Conservation (phyloP, 2,888 invertebrate genomes). For the Sinhomidia bicolor region DNA sequence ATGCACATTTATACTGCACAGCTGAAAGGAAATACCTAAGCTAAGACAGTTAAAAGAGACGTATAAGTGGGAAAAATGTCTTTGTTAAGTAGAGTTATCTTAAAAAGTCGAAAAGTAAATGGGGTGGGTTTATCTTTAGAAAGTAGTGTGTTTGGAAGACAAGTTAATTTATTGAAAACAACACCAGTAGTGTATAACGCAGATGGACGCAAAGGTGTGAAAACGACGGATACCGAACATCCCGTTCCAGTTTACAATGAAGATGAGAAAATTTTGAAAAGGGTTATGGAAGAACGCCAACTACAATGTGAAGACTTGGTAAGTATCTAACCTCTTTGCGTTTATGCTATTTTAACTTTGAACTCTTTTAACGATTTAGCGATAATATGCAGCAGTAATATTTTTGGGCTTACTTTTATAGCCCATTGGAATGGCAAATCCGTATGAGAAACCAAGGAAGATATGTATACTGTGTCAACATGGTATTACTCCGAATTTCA, state of each 20-base stretch:
- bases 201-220: conserved; percentile 55
- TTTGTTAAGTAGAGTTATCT: neutral
- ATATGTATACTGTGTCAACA: conserved; percentile 92
- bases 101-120: neutral
- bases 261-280: conserved; percentile 80
- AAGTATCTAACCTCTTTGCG: too few relatives aligned
- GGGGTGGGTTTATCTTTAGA: neutral
- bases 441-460: conserved; percentile 88
- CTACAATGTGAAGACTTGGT: conserved; percentile 76
- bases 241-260: conserved; percentile 78
- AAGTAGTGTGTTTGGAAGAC: neutral
- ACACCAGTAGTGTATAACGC: neutral
- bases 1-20: too few relatives aligned
- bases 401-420: conserved; percentile 53
- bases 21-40: too few relatives aligned
- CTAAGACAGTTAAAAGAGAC: too few relatives aligned
- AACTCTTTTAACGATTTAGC: too few relatives aligned
- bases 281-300: conserved; percentile 76
- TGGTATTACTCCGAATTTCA: conserved; percentile 92
- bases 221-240: conserved; percentile 78
- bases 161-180: neutral
- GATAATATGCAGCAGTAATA: too few relatives aligned
- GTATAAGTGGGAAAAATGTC: neutral
- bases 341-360: conserved; percentile 25
- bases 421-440: conserved; percentile 86